Percentiles rank a stretch among this genome's conserved stretches.
These are phyloP conservation scores for Tromatobia lineatoria DNA, from an alignment of 2,888 invertebrate species.

Conservation along the genomic window DNA sequence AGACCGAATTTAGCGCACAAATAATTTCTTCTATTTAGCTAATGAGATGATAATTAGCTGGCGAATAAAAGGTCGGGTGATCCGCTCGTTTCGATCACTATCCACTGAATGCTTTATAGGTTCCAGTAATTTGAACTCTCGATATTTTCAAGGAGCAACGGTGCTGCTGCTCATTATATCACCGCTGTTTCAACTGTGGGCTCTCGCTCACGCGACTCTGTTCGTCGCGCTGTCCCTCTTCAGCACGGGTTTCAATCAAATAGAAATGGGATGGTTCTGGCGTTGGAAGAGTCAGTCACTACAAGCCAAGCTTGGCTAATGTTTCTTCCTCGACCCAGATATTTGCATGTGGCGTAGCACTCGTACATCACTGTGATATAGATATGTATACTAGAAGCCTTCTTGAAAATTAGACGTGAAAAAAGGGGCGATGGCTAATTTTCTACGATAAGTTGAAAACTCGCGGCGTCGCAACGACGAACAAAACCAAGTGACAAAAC, in stretches of 20 bases:
- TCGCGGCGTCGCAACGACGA: constrained; percentile 3
- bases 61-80: background rate
- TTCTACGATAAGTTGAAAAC: constrained; percentile 42
- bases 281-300: constrained; percentile 76
- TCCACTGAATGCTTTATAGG: background rate
- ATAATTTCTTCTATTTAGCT: no score
- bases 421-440: constrained; percentile 35
- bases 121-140: background rate
- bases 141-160: constrained; percentile 74
- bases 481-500: constrained; percentile 34
- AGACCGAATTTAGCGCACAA: no score
- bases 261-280: constrained; percentile 83
- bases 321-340: constrained; percentile 35
- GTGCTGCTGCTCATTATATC: constrained; percentile 79
- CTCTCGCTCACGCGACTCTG: constrained; percentile 76
- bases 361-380: constrained; percentile 76
- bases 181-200: constrained; percentile 82
- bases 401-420: constrained; percentile 38
- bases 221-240: constrained; percentile 81
- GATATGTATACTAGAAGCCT: constrained; percentile 68
- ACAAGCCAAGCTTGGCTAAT: constrained; percentile 64
- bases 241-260: constrained; percentile 81
- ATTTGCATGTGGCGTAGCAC: constrained; percentile 66
- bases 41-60: background rate
- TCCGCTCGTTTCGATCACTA: constrained; percentile 3